Percentiles rank a stretch among this genome's conserved stretches.
These are phyloP conservation scores for Spinus pinus DNA, from an alignment of 2,797 vertebrate species.

Conservation along the genomic window DNA sequence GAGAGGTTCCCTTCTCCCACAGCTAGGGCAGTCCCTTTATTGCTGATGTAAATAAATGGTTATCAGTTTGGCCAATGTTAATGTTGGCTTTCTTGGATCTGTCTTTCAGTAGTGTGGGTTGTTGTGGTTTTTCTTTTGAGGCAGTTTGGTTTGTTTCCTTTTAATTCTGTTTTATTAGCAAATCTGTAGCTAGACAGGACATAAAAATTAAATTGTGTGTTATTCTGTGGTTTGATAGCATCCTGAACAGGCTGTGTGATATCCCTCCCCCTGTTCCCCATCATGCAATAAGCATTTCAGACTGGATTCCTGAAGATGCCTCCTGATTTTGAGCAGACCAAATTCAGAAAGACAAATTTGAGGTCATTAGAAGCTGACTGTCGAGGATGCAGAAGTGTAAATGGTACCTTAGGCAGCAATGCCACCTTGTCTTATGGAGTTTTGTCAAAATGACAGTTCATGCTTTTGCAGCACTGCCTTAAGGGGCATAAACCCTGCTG, in stretches of 20 bases:
- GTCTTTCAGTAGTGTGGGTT: not conserved
- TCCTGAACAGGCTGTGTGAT: not conserved
- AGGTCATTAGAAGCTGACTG: not conserved
- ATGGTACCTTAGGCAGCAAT: not conserved
- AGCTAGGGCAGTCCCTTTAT: not conserved
- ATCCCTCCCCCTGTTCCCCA: not conserved
- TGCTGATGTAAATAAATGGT: not conserved
- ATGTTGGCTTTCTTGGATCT: not conserved
- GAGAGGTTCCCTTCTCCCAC: not conserved
- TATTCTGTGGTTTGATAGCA: not conserved
- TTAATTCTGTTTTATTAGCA: not conserved
- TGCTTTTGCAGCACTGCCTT: not conserved
- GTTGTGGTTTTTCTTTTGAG: not conserved
- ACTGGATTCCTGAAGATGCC: not conserved
- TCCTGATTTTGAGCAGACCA: not conserved
- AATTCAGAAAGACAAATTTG: not conserved
- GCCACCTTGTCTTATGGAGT: not conserved
- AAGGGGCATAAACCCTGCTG: not conserved
- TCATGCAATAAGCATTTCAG: not conserved
- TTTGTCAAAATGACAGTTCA: not conserved
- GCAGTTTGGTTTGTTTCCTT: not conserved
- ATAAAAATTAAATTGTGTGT: not conserved
- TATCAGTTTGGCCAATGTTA: not conserved
- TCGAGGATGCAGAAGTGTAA: not conserved
- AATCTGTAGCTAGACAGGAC: not conserved